Evolutionary conservation across 2,888 invertebrate species (phyloP), one percentile per base, ranked within the genome.

Genomic region (Hoplodrina ambigua): DNA sequence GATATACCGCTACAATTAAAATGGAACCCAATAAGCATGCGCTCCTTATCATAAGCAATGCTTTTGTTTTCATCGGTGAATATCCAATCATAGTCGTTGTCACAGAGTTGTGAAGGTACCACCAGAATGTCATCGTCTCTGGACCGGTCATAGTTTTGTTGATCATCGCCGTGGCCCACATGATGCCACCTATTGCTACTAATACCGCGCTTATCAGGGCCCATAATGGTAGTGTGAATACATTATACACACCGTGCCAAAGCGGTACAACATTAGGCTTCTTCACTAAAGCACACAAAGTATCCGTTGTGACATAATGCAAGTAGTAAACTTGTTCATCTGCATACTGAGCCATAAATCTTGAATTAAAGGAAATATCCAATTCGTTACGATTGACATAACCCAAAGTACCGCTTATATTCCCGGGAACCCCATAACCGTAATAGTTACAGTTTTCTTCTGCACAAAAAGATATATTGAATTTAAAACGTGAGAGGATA

Each of bases 281-380:
- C 61, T 81, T 86, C 10, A 89, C 53, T 25, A 91, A 57, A 46
- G 85, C 86, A 46, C 92, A 91, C 15, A 92, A 78, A 0, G 86
- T 82, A 76, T 92, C 92, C 0, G 75, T 75, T 17, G 75, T 71
- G 8, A 91, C 73, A 57, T 87, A 86, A 68, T 87, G 72, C 67
- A 92, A 71, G 65, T 86, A 92, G 58, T 77, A 62, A 57, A 87
- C 82, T 2, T 75, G 55, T 7, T 81, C 75, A 13, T 81, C 49
- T 1, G 85, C 71, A 69, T 91, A 92, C 41, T 46, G 63, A 4
- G 87, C 85, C 77, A 92, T 73, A 71, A 93, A 93, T 69, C 93
- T 86, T 4, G 93, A 90, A 80, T 92, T 92, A 41, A 92, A 92
- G 0, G 93, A 92, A 61, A 93, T 85, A 53, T 93, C 92, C 46